A percentile compares a stretch with the other conserved stretches of the same genome.
Conservation (phyloP, 2,797 vertebrate species). For the Semotilus atromaculatus region DNA sequence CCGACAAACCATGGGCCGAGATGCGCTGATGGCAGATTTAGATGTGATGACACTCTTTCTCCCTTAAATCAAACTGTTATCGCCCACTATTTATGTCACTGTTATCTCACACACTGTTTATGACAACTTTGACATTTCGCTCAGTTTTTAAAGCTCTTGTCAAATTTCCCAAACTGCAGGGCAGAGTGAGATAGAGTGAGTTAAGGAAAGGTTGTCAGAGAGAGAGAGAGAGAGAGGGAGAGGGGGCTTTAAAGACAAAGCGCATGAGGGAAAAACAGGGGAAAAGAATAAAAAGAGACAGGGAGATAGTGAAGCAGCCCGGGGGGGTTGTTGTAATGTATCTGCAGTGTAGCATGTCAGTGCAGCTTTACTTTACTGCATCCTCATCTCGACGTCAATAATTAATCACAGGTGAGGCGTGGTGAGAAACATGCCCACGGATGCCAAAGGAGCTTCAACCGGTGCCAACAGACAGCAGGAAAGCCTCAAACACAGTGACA, state of each 20-base stretch:
- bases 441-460: slow-evolving; percentile 55
- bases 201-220: slow-evolving; percentile 32
- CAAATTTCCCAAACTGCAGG: slow-evolving; percentile 48
- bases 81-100: slow-evolving; percentile 9
- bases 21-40: slow-evolving; percentile 38
- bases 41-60: slow-evolving; percentile 45
- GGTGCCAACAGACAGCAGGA: slow-evolving; percentile 51
- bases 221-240: slow-evolving; percentile 10
- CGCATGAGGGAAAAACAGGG: slow-evolving; percentile 10
- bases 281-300: slow-evolving; percentile 35
- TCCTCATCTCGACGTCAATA: slow-evolving; percentile 57
- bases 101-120: slow-evolving; percentile 46
- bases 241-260: slow-evolving; percentile 35
- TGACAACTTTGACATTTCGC: slow-evolving; percentile 61
- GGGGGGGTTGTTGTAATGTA: slow-evolving; percentile 43
- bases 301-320: slow-evolving; percentile 43
- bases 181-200: slow-evolving; percentile 33
- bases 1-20: slow-evolving; percentile 6
- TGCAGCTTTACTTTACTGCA: slow-evolving; percentile 42
- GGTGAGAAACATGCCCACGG: slow-evolving; percentile 55
- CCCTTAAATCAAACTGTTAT: slow-evolving; percentile 51
- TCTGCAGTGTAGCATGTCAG: slow-evolving; percentile 43
- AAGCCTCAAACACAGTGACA: slow-evolving; percentile 53
- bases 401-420: slow-evolving; percentile 61
- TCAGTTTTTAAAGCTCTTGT: slow-evolving; percentile 57